A percentile compares a stretch with the other conserved stretches of the same genome.
Evolutionary conservation across 2,797 vertebrate genomes (phyloP).

Genomic region (Bovichtus diacanthus): DNA sequence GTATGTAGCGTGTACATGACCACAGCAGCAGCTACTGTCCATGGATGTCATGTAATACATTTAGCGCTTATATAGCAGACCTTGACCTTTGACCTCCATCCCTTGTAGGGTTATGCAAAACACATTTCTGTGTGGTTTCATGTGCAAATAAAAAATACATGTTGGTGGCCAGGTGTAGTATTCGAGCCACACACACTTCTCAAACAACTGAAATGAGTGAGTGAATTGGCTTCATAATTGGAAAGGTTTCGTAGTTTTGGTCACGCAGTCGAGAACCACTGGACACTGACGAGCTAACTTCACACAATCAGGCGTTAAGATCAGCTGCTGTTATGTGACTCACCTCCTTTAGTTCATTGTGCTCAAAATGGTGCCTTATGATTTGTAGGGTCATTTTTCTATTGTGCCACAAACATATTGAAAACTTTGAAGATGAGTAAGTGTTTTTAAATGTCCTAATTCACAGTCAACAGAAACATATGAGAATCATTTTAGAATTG

Average conservation of each 20-base stretch:
- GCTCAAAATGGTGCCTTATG: not conserved
- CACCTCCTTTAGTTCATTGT: not conserved
- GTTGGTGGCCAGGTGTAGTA: no score
- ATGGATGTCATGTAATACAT: slow-evolving; percentile 2
- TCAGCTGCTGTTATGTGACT: not conserved
- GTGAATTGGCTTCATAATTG: slow-evolving; percentile 1
- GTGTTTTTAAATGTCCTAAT: no score
- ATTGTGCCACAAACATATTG: not conserved
- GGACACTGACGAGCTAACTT: not conserved
- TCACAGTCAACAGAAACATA: no score
- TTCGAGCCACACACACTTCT: no score
- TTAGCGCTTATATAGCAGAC: not conserved
- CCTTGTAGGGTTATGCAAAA: slow-evolving; percentile 2
- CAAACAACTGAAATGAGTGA: no score
- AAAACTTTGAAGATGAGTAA: no score
- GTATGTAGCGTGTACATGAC: no score
- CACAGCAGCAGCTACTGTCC: not conserved
- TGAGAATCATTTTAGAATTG: no score
- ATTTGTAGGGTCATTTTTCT: not conserved
- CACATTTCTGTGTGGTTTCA: no score
- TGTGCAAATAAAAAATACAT: no score
- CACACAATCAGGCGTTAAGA: slow-evolving; percentile 11
- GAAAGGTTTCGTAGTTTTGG: not conserved
- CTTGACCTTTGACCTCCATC: slow-evolving; percentile 31
- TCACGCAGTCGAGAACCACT: slow-evolving; percentile 1